phyloP scores from a whole-genome alignment of 1,140 invertebrate species.

The Macrostomum lignano region DNA sequence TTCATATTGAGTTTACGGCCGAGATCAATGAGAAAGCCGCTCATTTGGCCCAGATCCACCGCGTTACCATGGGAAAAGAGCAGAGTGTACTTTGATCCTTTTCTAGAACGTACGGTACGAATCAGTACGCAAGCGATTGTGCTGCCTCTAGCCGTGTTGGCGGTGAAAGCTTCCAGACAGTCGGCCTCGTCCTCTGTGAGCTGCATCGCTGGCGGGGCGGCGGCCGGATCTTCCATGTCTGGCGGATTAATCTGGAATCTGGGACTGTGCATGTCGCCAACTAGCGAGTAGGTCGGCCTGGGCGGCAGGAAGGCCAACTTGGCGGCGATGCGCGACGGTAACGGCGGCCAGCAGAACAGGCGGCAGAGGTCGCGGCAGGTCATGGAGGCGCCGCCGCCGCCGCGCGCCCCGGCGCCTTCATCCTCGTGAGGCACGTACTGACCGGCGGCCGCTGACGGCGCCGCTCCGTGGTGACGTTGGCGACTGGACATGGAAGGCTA shows the following conservation, averaged over 20 bases:
- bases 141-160: conserved; percentile 31
- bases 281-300: conserved; percentile 72
- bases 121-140: conserved; percentile 13
- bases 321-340: conserved; percentile 70
- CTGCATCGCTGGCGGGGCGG: too few relatives aligned
- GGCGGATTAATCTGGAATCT: too few relatives aligned
- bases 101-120: conserved; percentile 7
- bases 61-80: conserved; percentile 66
- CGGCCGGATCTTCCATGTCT: too few relatives aligned
- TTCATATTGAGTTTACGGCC: conserved; percentile 86
- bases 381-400: too few relatives aligned
- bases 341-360: conserved; percentile 96
- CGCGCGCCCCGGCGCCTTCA: too few relatives aligned
- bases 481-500: too few relatives aligned
- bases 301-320: conserved; percentile 96
- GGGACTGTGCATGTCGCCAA: too few relatives aligned
- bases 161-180: not conserved
- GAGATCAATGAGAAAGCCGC: conserved; percentile 82
- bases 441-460: too few relatives aligned
- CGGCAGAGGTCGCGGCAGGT: conserved; percentile 59
- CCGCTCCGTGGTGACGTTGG: too few relatives aligned
- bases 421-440: too few relatives aligned
- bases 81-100: conserved; percentile 40
- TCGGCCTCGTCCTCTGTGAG: not conserved
- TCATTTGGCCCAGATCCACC: conserved; percentile 49